Percentiles rank a stretch among this genome's conserved stretches.
Conservation (phyloP, 2,113 vertebrate genomes). For the Oreochromis niloticus region DNA sequence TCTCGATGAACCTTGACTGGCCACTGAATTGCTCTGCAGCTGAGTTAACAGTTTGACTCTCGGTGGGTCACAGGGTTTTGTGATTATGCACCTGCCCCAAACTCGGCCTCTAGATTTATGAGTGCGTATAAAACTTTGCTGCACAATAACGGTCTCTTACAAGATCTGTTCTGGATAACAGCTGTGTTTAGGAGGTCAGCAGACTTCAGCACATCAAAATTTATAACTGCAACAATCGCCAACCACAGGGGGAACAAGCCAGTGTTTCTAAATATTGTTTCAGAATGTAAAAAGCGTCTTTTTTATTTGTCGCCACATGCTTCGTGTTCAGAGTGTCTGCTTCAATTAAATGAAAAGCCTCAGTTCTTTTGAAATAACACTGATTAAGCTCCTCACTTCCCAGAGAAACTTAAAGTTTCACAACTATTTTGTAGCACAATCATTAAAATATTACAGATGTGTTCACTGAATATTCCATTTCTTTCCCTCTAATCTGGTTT, state of each 20-base stretch:
- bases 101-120: constrained; percentile 23
- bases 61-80: neutral
- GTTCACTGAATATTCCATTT: neutral
- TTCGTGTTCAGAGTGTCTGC: neutral
- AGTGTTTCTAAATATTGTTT: constrained; percentile 19
- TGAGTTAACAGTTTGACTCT: neutral
- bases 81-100: neutral
- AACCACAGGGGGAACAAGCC: neutral
- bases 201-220: neutral
- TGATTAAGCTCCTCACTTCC: neutral
- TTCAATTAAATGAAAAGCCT: neutral
- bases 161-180: constrained; percentile 16
- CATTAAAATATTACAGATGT: neutral
- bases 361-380: neutral
- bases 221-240: neutral
- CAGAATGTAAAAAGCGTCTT: neutral
- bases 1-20: neutral
- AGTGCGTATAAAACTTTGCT: constrained; percentile 21
- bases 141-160: neutral
- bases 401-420: neutral
- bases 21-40: neutral
- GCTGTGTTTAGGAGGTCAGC: constrained; percentile 21
- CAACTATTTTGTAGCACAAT: neutral
- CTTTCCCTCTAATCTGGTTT: neutral
- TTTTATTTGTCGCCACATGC: neutral